Evolutionary conservation across 92 coral and sea anemone species (phyloP), one percentile per base, ranked within the genome.

Genomic region (Blastomussa wellsi): DNA sequence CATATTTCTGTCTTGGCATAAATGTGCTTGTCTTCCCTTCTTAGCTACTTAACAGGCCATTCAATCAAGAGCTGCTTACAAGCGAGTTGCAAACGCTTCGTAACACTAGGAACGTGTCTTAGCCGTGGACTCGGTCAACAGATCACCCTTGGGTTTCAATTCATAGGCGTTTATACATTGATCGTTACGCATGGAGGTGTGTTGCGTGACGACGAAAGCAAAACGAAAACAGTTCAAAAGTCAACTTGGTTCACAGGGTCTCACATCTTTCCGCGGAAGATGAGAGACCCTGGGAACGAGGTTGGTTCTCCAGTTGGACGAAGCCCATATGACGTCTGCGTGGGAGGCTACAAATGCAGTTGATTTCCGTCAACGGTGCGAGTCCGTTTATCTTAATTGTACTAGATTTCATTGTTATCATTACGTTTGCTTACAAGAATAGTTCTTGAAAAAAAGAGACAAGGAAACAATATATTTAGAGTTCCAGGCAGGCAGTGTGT

Each of bases 381-480:
- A 41, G 78, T n/a, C 20, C 36, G 20, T 19, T n/a, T 1, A 20
- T 15, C 57, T 47, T 52, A 32, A 31, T 35, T 31, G 15, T 5
- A 12, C 26, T 28, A 19, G 80, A 7, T 19, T 52, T 20, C 29
- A 7, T 41, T 7, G 15, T 53, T 17, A 5, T 76, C 16, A 48
- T 76, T 28, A 33, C 39, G 1, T 51, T 77, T 19, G 3, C 19
- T 53, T 32, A 28, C 31, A 77, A 32, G 33, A 11, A 35, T 52
- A 51, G 20, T 44, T 26, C 47, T 74, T 77, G 26, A 53, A 79
- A 39, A 39, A 60, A 31, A 39, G 20, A 77, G 68, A 19, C 8
- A 75, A 52, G 14, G n/a, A 28, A 52, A 52, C 81, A 52, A 31
- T 31, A 3, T 77, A 77, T 77, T 79, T 31, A 74, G 80, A 31